Conservation (phyloP, 2,113 vertebrate species). For the Bucco capensis region DNA sequence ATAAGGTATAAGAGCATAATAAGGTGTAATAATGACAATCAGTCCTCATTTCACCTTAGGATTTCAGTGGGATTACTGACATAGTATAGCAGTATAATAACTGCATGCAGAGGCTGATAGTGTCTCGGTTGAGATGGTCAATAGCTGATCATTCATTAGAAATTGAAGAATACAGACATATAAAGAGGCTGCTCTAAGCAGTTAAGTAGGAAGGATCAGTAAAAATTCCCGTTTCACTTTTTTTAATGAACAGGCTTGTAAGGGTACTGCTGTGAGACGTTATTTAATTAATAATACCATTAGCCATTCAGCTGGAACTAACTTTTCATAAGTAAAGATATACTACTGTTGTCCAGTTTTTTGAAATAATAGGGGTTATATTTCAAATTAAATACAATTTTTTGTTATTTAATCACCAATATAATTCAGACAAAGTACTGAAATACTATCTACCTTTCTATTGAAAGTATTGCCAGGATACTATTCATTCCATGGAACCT, state of each 20-base stretch:
- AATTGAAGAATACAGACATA: background rate
- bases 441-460: background rate
- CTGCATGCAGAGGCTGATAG: background rate
- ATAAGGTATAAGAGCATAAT: background rate
- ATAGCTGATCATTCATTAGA: background rate
- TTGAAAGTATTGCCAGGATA: background rate
- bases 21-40: background rate
- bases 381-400: slow-evolving; percentile 46
- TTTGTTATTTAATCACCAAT: slow-evolving; percentile 13
- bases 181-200: background rate
- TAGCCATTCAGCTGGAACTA: background rate
- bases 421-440: background rate
- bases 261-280: background rate
- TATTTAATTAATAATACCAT: slow-evolving; percentile 14
- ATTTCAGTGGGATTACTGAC: background rate
- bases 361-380: slow-evolving; percentile 15
- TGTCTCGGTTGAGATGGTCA: background rate
- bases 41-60: background rate
- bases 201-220: background rate
- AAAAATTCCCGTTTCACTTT: background rate
- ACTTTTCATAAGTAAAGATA: background rate
- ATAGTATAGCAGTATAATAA: background rate
- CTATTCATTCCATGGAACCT: background rate
- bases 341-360: background rate
- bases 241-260: background rate